These are phyloP conservation scores for Epinotia bilunana DNA, from an alignment of 2,888 invertebrate genomes.

Conservation along the genomic window DNA sequence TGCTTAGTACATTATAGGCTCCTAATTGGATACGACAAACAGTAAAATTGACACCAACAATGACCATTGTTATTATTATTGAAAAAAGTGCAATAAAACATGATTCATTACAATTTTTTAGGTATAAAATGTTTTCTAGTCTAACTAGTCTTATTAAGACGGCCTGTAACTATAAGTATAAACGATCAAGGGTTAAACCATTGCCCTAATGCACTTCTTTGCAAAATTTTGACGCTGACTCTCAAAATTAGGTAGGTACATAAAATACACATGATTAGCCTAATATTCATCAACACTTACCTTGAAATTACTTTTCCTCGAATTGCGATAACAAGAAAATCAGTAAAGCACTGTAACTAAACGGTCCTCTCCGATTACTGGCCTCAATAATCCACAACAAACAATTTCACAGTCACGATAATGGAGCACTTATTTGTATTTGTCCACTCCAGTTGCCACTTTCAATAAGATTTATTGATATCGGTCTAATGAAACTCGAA, in stretches of 20 bases:
- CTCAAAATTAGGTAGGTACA: too few relatives aligned
- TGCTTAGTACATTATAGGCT: too few relatives aligned
- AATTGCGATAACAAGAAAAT: conserved; percentile 45
- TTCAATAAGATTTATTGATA: conserved; percentile 54
- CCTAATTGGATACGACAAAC: background rate
- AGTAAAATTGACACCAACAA: background rate
- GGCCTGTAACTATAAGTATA: background rate
- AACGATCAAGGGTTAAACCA: background rate
- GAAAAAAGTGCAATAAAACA: background rate
- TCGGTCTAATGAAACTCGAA: conserved; percentile 32
- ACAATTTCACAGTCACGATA: conserved; percentile 70
- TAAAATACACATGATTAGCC: background rate
- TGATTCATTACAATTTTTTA: background rate
- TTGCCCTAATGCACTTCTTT: background rate
- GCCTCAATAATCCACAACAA: conserved; percentile 59
- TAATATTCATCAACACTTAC: conserved; percentile 47
- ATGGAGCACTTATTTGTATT: conserved; percentile 60
- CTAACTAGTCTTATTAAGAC: background rate
- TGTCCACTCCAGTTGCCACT: conserved; percentile 74
- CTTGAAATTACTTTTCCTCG: conserved; percentile 49
- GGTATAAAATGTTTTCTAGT: background rate
- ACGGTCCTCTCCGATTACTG: conserved; percentile 53
- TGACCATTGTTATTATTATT: background rate
- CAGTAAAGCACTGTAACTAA: conserved; percentile 45
- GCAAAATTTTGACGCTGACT: background rate